phyloP scores from a whole-genome alignment of 1,140 invertebrate genomes.

The Alviniconcha marisindica region DNA sequence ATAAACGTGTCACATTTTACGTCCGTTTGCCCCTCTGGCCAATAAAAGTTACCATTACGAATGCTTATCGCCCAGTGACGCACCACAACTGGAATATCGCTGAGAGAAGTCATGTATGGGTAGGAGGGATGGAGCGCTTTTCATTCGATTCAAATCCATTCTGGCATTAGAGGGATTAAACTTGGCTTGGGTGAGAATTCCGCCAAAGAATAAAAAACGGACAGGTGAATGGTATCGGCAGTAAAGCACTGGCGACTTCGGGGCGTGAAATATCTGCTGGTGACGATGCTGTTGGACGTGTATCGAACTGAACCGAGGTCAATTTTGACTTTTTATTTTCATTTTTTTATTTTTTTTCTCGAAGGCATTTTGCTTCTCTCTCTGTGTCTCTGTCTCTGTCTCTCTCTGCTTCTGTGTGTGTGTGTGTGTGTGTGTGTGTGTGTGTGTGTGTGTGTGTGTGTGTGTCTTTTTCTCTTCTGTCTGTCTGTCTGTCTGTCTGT shows the following conservation, averaged over 20 bases:
- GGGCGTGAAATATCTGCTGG: background rate
- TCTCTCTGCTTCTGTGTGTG: background rate
- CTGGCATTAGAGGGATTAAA: background rate
- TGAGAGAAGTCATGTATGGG: background rate
- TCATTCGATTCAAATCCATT: background rate
- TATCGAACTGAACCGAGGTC: background rate
- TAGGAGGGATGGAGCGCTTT: background rate
- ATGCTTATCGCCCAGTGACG: background rate
- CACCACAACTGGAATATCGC: background rate
- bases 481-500: background rate
- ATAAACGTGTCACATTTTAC: slow-evolving; percentile 27
- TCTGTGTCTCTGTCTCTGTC: background rate
- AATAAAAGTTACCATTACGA: background rate
- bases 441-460: no score
- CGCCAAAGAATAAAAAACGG: background rate
- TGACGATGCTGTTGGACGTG: background rate
- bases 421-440: no score
- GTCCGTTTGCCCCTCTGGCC: background rate
- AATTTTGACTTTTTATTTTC: background rate
- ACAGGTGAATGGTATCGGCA: background rate
- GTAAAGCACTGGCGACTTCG: background rate
- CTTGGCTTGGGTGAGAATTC: background rate
- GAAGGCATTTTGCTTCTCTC: no score
- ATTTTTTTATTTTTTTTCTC: no score
- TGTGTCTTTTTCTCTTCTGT: background rate